A percentile compares a stretch with the other conserved stretches of the same genome.
phyloP scores from a whole-genome alignment of 2,888 invertebrate genomes.

The Xanthostigma xanthostigma region DNA sequence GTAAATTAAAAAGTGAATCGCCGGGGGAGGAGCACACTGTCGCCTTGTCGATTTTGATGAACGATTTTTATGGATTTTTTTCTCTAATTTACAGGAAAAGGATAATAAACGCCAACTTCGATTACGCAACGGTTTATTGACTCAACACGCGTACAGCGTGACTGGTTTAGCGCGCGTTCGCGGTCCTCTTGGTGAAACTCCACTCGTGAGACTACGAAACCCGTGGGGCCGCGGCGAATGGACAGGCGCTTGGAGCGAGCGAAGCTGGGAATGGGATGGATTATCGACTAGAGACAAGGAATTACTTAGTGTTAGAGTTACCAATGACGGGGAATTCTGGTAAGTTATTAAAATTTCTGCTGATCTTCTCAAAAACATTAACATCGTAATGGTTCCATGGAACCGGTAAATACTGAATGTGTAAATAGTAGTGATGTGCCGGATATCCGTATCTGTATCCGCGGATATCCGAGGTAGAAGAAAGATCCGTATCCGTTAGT shows the following conservation, averaged over 20 bases:
- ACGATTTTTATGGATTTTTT: too few relatives aligned
- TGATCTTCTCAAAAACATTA: too few relatives aligned
- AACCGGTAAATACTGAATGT: too few relatives aligned
- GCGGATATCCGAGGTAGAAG: too few relatives aligned
- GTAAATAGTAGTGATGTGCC: too few relatives aligned
- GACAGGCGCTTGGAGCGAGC: constrained; percentile 58
- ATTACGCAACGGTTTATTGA: constrained; percentile 45
- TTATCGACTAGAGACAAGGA: constrained; percentile 46
- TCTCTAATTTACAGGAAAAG: constrained; percentile 28
- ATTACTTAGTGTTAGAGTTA: constrained; percentile 40
- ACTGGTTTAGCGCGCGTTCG: constrained; percentile 55
- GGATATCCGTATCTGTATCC: too few relatives aligned
- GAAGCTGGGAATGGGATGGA: constrained; percentile 53
- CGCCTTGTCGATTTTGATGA: too few relatives aligned
- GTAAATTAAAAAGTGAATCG: too few relatives aligned
- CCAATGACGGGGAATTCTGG: constrained; percentile 58
- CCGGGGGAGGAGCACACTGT: too few relatives aligned
- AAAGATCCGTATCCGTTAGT: too few relatives aligned
- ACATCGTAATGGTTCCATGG: too few relatives aligned
- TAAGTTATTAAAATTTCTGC: constrained; percentile 18
- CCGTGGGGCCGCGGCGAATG: constrained; percentile 53
- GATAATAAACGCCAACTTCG: constrained; percentile 39
- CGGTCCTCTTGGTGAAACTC: constrained; percentile 38
- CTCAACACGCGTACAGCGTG: constrained; percentile 53
- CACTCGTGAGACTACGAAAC: constrained; percentile 46